Percentiles rank a stretch among this genome's conserved stretches.
These are phyloP conservation scores for Lasioglossum calceatum DNA, from an alignment of 2,888 invertebrate species.

Conservation along the genomic window DNA sequence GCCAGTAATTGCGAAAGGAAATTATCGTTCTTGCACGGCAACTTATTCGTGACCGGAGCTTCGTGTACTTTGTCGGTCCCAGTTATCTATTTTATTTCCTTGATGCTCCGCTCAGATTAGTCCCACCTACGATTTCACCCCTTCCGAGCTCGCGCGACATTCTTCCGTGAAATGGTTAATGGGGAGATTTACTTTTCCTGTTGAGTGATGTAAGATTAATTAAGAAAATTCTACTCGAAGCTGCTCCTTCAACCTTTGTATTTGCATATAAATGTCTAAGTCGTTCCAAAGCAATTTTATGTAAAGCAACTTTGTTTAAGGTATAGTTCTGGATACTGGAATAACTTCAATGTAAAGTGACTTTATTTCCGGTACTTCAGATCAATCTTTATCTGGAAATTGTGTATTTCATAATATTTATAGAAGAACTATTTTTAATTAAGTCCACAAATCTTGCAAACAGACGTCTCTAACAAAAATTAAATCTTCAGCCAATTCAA, in stretches of 20 bases:
- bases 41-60: slow-evolving; percentile 32
- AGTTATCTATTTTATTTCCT: slow-evolving; percentile 18
- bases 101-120: neutral
- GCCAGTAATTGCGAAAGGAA: slow-evolving; percentile 44
- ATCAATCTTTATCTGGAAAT: neutral
- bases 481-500: neutral
- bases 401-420: neutral
- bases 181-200: neutral
- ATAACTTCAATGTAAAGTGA: neutral
- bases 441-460: neutral
- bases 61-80: slow-evolving; percentile 39
- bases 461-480: neutral
- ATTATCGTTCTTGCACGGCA: slow-evolving; percentile 38
- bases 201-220: neutral
- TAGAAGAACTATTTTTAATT: neutral
- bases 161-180: neutral
- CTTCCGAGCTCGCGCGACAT: neutral
- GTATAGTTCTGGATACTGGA: neutral
- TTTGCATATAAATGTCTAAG: neutral
- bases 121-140: neutral
- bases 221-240: neutral
- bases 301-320: neutral
- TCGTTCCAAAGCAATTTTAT: neutral
- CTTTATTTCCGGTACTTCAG: neutral
- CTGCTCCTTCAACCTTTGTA: neutral